Evolutionary conservation across 1,140 invertebrate species (phyloP).

Genomic region (Solenopsis fugax): DNA sequence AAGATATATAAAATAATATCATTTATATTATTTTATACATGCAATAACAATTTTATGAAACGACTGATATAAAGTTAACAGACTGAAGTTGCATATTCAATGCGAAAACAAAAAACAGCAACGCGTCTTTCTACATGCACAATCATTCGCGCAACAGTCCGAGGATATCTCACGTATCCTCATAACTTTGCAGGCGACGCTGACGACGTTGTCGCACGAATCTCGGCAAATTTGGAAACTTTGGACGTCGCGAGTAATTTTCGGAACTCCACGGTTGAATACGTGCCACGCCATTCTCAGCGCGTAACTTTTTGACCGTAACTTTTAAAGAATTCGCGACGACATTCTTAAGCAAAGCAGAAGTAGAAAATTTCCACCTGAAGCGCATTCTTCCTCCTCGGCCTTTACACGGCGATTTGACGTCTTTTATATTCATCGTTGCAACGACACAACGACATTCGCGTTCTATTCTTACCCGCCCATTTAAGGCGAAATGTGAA

Average conservation of each 20-base stretch:
- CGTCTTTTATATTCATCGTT: conserved; percentile 25
- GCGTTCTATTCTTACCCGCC: not conserved
- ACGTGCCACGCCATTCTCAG: conserved; percentile 40
- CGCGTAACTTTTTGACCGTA: conserved; percentile 57
- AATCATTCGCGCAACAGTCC: conserved; percentile 41
- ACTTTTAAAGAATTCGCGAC: conserved; percentile 61
- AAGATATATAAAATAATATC: no score
- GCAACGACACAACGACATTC: conserved; percentile 1
- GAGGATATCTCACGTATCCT: conserved; percentile 57
- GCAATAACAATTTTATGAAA: not conserved
- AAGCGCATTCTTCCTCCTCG: conserved; percentile 13
- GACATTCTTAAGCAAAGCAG: conserved; percentile 57
- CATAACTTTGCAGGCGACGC: conserved; percentile 37
- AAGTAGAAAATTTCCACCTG: conserved; percentile 45
- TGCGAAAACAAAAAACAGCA: not conserved
- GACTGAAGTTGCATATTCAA: not conserved
- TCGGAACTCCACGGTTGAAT: conserved; percentile 51
- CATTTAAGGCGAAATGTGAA: conserved; percentile 11
- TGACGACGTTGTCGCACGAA: conserved; percentile 36
- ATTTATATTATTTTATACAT: no score
- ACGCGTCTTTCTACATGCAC: conserved; percentile 11
- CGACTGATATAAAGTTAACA: not conserved
- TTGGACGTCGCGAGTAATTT: conserved; percentile 61
- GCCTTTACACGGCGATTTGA: not conserved
- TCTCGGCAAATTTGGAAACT: conserved; percentile 63